Evolutionary conservation across 1,140 invertebrate species (phyloP).

Genomic region (Solenopsis fugax): DNA sequence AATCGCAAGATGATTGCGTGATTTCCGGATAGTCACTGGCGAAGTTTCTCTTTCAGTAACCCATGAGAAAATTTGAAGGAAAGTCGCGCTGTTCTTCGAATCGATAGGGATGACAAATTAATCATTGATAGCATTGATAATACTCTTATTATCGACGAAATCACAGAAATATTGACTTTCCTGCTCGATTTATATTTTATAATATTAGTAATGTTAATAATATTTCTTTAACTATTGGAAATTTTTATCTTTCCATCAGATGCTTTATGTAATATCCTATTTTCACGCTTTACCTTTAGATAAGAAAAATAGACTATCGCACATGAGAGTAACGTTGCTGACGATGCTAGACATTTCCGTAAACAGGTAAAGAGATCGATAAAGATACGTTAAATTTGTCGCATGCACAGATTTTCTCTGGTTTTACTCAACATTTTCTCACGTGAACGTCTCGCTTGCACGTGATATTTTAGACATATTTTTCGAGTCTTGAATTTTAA

Average conservation of each 20-base stretch:
- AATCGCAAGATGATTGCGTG: constrained; percentile 38
- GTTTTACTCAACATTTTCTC: not conserved
- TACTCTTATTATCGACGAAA: constrained; percentile 3
- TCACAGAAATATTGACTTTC: not conserved
- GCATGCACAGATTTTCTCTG: not conserved
- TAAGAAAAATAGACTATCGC: constrained; percentile 29
- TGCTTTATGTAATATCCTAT: constrained; percentile 10
- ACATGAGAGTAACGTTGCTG: constrained; percentile 8
- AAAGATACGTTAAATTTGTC: constrained; percentile 40
- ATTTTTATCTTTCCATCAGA: constrained; percentile 13
- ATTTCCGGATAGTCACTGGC: not conserved
- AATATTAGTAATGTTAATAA: constrained; percentile 32
- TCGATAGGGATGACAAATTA: not conserved
- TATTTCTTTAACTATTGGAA: not conserved
- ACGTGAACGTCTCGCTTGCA: not conserved
- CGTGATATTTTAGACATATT: not conserved
- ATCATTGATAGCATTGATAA: not conserved
- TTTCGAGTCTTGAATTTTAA: not conserved
- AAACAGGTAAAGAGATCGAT: constrained; percentile 42
- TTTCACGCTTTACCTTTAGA: constrained; percentile 2
- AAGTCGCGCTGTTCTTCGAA: not conserved
- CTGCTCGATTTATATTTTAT: not conserved
- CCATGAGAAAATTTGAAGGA: constrained; percentile 15
- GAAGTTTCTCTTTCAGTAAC: constrained; percentile 13
- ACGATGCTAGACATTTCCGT: constrained; percentile 41